These are phyloP conservation scores for Lithobates pipiens DNA, from an alignment of 2,797 vertebrate genomes.

Conservation along the genomic window DNA sequence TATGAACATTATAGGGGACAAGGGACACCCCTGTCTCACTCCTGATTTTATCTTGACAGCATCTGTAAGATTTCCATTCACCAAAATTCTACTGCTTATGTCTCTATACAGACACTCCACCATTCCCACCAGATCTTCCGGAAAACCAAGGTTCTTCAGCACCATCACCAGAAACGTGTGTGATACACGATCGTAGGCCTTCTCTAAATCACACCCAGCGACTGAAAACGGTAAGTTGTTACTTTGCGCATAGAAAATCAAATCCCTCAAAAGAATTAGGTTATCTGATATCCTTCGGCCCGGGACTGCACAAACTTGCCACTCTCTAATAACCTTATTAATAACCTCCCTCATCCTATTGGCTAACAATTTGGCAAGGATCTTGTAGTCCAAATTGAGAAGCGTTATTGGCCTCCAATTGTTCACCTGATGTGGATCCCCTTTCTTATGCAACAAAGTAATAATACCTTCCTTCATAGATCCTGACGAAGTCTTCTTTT, in stretches of 20 bases:
- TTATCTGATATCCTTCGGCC: neutral
- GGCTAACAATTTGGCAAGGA: neutral
- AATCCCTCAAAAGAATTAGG: neutral
- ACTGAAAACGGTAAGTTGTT: accelerated
- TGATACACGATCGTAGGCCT: neutral
- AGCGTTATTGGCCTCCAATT: constrained; percentile 8
- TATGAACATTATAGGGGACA: no score
- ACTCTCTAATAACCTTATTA: neutral
- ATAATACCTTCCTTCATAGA: neutral
- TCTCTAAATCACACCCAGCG: neutral
- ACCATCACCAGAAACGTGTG: neutral
- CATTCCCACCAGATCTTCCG: neutral
- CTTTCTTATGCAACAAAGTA: no score
- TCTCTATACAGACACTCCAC: neutral
- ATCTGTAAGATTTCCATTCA: neutral
- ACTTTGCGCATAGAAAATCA: neutral
- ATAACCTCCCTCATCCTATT: neutral
- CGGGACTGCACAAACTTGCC: constrained; percentile 3
- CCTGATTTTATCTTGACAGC: no score
- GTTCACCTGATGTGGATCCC: neutral
- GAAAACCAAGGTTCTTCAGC: neutral
- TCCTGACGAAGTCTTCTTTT: no score
- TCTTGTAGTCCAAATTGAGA: neutral
- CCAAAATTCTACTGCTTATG: accelerated
- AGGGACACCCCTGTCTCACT: no score